Evolutionary conservation across 92 coral and sea anemone genomes (phyloP).

Genomic region (Parazoanthus swiftii): DNA sequence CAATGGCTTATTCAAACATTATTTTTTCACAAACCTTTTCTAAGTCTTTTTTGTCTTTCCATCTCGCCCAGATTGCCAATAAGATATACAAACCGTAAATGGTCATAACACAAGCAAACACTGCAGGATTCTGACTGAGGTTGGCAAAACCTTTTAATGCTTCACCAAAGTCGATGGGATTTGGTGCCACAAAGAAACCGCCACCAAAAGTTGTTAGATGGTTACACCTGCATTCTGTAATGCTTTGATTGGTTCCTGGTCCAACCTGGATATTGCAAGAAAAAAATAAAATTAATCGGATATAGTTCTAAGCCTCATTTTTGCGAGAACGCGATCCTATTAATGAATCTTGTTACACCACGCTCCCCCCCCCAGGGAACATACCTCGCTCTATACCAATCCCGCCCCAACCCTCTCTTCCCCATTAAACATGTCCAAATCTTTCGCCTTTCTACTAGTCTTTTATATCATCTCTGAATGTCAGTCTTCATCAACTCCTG

Average conservation of each 20-base stretch:
- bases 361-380: too few relatives aligned
- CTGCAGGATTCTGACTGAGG: slow-evolving; percentile 73
- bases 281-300: background rate
- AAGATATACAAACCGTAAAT: slow-evolving; percentile 79
- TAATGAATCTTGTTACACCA: too few relatives aligned
- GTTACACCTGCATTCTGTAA: slow-evolving; percentile 66
- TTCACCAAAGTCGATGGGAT: slow-evolving; percentile 80
- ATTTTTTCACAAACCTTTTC: slow-evolving; percentile 56
- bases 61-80: slow-evolving; percentile 76
- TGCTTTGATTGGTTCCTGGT: slow-evolving; percentile 37
- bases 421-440: too few relatives aligned
- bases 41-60: slow-evolving; percentile 75
- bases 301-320: background rate
- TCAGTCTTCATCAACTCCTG: too few relatives aligned
- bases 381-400: too few relatives aligned
- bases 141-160: slow-evolving; percentile 72
- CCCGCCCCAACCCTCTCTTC: too few relatives aligned
- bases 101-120: slow-evolving; percentile 81
- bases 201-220: slow-evolving; percentile 93
- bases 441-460: too few relatives aligned
- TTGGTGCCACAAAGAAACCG: slow-evolving; percentile 91
- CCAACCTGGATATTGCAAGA: slow-evolving; percentile 38
- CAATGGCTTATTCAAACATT: background rate
- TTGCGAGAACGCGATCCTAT: too few relatives aligned
- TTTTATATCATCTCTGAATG: too few relatives aligned